Base-by-base conservation (phyloP, 2,888 invertebrate species). In the Endotricha flammealis region DNA sequence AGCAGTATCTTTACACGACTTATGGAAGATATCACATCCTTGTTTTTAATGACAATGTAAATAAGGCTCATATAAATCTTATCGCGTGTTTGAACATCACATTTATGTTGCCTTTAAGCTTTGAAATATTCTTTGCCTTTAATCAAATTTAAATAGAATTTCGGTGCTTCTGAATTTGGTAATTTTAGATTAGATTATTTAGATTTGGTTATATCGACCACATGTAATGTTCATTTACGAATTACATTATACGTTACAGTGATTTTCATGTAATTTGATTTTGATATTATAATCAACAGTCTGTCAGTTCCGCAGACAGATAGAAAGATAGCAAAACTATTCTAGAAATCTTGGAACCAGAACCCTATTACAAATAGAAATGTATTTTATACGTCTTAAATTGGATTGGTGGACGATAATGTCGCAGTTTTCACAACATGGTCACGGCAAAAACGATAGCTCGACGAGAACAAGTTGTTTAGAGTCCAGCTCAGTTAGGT, bases 401-500 rank as follows among this genome's bases (percentile, higher is more conserved):
- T 9, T n/a, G 22, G 23, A 12, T 32, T 23, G 12, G 13, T 8
- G n/a, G 12, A 39, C 12, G 54, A 55, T 54, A 57, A 57, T 53
- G 48, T 41, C 45, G 44, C 56, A 51, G 48, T 55, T 63, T 64
- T 65, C 60, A 66, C 57, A 69, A 66, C 59, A 65, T 57, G 53
- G 48, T 59, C 53, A 53, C 35, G 33, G 46, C n/a, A n/a, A n/a
- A n/a, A n/a, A n/a, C n/a, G n/a, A n/a, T n/a, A n/a, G n/a, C n/a
- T n/a, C n/a, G n/a, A n/a, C 46, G 53, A 52, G 50, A 46, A 54
- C 41, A 50, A 46, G 57, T 56, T 64, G 62, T 67, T 64, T 68
- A 62, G 60, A 64, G 64, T 61, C 59, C 48, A 61, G 65, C 71
- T 69, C 69, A 61, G 67, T 62, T 64, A 64, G 65, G 66, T 64